phyloP scores from a whole-genome alignment of 1,140 invertebrate genomes.

The Acromyrmex echinatior region DNA sequence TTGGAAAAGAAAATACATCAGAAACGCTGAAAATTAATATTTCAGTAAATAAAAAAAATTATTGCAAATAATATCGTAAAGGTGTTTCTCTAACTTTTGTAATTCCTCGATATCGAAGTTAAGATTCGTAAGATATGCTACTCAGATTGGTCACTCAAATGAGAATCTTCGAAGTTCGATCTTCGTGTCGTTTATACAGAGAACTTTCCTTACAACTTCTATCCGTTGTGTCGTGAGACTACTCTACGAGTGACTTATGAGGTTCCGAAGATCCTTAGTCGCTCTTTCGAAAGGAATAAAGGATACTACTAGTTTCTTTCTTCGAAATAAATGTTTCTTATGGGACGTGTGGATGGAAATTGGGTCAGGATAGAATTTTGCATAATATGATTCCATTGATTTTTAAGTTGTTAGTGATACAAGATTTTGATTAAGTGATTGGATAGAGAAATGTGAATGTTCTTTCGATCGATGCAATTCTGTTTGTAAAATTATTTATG shows the following conservation, averaged over 20 bases:
- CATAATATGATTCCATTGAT: neutral
- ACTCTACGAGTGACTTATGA: constrained; percentile 9
- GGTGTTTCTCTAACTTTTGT: neutral
- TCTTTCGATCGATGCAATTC: neutral
- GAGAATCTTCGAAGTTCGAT: neutral
- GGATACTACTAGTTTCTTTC: neutral
- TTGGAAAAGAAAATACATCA: neutral
- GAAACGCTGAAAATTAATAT: neutral
- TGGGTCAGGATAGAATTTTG: neutral
- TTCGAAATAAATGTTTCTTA: constrained; percentile 42
- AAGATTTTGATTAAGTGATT: neutral
- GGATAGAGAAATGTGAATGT: neutral
- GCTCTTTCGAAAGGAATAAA: constrained; percentile 18
- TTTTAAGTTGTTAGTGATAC: constrained; percentile 16
- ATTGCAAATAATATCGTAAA: neutral
- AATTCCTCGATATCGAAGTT: neutral
- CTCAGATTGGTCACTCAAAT: neutral
- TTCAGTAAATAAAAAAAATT: too few species aligned
- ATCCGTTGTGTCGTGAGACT: neutral
- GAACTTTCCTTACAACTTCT: neutral
- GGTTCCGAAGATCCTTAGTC: constrained; percentile 14
- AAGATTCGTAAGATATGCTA: neutral
- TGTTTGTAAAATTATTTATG: neutral
- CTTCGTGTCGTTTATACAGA: neutral
- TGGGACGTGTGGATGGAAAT: neutral